Percentiles rank a stretch among this genome's conserved stretches.
Conservation (phyloP, 2,113 vertebrate species). For the Hippocampus mohnikei region DNA sequence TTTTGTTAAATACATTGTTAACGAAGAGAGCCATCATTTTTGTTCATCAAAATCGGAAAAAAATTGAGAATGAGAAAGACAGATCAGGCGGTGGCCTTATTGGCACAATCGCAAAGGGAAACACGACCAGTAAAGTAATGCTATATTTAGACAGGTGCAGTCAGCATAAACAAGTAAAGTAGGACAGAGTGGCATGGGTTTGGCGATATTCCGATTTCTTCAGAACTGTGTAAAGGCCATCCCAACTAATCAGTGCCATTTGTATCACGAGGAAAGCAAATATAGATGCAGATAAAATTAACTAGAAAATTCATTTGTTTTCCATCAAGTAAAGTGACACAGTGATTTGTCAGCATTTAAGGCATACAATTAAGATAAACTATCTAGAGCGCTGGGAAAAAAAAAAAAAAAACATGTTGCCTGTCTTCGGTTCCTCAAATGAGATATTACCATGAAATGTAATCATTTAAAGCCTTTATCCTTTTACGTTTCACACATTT, state of each 20-base stretch:
- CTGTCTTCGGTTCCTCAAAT: no score
- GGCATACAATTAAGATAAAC: background rate
- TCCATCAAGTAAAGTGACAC: background rate
- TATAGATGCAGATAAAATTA: background rate
- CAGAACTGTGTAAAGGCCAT: background rate
- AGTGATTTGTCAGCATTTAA: background rate
- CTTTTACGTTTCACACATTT: no score
- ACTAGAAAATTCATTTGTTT: background rate
- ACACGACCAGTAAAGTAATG: background rate
- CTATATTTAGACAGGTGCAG: background rate
- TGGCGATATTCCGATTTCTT: background rate
- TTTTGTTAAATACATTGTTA: no score
- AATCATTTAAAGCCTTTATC: no score
- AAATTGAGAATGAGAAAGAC: no score
- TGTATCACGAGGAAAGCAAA: background rate
- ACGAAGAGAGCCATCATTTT: background rate
- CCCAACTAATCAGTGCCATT: background rate
- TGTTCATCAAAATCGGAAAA: background rate
- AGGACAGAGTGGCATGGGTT: background rate
- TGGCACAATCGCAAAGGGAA: background rate
- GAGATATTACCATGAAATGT: no score
- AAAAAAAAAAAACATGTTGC: background rate
- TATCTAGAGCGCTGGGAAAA: background rate
- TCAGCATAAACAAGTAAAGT: background rate
- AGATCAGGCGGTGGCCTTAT: no score